Evolutionary conservation across 2,797 vertebrate species (phyloP).

Genomic region (Neoniphon sammara): DNA sequence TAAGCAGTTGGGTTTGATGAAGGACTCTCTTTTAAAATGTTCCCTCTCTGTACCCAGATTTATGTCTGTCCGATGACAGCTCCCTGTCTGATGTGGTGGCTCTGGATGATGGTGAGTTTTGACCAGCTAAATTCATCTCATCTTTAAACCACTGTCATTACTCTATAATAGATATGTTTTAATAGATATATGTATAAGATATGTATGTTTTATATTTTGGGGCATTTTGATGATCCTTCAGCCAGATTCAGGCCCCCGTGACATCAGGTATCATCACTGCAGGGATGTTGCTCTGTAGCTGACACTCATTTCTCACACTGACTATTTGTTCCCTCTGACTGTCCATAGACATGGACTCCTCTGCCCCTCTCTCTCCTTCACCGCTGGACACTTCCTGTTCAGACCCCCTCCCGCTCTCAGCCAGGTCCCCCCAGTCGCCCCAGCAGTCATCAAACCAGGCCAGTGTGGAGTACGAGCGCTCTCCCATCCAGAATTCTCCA

Average conservation of each 20-base stretch:
- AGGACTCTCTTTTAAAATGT: not conserved
- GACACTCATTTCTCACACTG: not conserved
- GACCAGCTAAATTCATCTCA: not conserved
- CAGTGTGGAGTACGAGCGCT: conserved; percentile 77
- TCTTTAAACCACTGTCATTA: not conserved
- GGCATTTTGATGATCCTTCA: too few relatives aligned
- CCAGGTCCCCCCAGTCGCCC: conserved; percentile 51
- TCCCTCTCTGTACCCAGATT: conserved; percentile 69
- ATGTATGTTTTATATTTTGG: too few relatives aligned
- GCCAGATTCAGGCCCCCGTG: too few relatives aligned
- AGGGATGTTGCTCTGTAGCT: not conserved
- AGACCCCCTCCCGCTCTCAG: conserved; percentile 67
- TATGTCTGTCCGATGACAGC: conserved; percentile 86
- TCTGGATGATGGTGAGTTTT: conserved; percentile 87
- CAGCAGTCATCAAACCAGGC: conserved; percentile 63
- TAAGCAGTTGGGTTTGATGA: not conserved
- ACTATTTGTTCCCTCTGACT: conserved; percentile 10
- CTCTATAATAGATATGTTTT: not conserved
- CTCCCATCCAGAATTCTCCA: conserved; percentile 90
- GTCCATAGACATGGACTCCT: conserved; percentile 73
- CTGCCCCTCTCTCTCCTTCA: conserved; percentile 67
- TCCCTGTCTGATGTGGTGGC: conserved; percentile 88
- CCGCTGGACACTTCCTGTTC: conserved; percentile 54
- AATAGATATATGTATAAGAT: not conserved
- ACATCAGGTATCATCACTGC: too few relatives aligned